These are phyloP conservation scores for Frankliniella intonsa DNA, from an alignment of 2,888 invertebrate genomes.

Conservation along the genomic window DNA sequence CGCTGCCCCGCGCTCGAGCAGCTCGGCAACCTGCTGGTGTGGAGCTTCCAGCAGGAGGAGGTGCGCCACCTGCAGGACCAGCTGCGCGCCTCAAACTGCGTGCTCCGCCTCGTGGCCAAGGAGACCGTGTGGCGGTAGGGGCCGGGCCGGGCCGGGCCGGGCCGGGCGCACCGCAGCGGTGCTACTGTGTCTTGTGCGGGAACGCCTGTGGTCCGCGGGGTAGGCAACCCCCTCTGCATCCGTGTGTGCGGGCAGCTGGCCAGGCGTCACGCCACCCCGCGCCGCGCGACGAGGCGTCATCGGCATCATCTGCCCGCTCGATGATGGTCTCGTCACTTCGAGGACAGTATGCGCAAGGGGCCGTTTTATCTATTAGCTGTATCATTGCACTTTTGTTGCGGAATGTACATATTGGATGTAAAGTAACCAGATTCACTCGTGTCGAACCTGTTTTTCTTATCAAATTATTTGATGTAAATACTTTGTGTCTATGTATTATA, in stretches of 20 bases:
- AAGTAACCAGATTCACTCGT: too few relatives aligned
- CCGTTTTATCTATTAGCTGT: too few relatives aligned
- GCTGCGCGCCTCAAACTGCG: conserved; percentile 9
- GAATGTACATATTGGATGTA: too few relatives aligned
- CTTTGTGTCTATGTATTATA: too few relatives aligned
- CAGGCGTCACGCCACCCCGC: neutral
- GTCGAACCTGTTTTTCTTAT: too few relatives aligned
- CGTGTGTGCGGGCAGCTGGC: neutral
- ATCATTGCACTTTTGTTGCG: too few relatives aligned
- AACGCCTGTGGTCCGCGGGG: neutral
- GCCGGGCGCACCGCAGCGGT: neutral
- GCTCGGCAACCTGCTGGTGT: conserved; percentile 10
- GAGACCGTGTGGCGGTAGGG: neutral
- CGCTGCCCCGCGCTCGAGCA: neutral
- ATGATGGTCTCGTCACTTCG: too few relatives aligned
- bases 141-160: neutral
- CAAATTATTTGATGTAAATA: too few relatives aligned
- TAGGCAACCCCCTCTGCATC: neutral
- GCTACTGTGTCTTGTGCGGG: neutral
- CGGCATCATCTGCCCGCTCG: too few relatives aligned
- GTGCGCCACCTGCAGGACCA: neutral
- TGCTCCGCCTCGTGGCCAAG: neutral
- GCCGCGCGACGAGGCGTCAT: too few relatives aligned
- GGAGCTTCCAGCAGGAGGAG: conserved; percentile 19
- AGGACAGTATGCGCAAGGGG: too few relatives aligned